Evolutionary conservation across 2,797 vertebrate species (phyloP).

Genomic region (Threskiornis aethiopicus): DNA sequence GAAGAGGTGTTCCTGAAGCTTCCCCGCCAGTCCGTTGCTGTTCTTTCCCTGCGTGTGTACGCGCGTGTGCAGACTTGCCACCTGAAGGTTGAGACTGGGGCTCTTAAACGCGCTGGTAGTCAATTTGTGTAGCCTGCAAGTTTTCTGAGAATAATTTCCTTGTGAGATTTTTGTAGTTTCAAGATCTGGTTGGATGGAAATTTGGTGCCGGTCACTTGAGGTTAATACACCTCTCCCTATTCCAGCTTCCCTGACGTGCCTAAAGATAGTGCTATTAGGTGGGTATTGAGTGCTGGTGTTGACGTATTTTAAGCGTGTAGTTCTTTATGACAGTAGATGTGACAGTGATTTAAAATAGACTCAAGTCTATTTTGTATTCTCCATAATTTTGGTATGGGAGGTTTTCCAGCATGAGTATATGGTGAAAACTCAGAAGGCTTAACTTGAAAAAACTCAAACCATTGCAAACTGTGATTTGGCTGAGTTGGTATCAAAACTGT

Average conservation of each 20-base stretch:
- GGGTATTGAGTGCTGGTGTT: neutral
- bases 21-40: rapidly evolving
- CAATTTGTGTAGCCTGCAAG: neutral
- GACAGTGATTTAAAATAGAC: neutral
- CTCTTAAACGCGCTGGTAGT: neutral
- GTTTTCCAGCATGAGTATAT: neutral
- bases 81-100: neutral
- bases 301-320: neutral
- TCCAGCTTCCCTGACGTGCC: neutral
- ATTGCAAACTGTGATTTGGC: neutral
- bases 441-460: neutral
- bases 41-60: no score
- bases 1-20: neutral
- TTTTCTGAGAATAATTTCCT: neutral
- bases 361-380: neutral
- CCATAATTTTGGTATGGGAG: neutral
- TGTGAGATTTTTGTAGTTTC: neutral
- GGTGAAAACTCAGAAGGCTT: neutral
- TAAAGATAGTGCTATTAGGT: neutral
- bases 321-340: neutral
- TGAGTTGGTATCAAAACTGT: neutral
- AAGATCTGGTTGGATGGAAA: neutral
- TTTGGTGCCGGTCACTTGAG: neutral
- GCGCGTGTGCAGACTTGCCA: neutral
- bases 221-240: neutral